Evolutionary conservation across 2,797 vertebrate genomes (phyloP).

Genomic region (Sebastes itinus): DNA sequence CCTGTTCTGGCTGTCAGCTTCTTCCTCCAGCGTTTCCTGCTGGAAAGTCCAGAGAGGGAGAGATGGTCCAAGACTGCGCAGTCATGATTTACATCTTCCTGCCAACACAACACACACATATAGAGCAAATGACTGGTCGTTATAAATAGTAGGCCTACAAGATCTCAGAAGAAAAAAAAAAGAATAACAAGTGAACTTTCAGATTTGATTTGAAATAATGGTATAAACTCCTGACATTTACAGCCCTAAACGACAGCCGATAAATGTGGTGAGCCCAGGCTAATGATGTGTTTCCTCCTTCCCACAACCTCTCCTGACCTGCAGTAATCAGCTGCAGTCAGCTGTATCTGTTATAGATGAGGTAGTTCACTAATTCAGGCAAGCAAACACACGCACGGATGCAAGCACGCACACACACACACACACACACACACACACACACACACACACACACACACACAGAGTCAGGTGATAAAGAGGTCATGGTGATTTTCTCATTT

Average conservation of each 20-base stretch:
- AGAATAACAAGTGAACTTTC: neutral
- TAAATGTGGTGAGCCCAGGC: constrained; percentile 9
- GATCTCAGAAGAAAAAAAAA: neutral
- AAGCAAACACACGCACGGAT: neutral
- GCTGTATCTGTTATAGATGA: neutral
- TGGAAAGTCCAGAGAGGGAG: neutral
- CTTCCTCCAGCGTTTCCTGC: neutral
- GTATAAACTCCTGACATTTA: constrained; percentile 5
- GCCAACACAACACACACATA: neutral
- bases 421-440: neutral
- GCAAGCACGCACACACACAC: neutral
- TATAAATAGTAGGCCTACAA: neutral
- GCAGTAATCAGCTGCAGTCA: constrained; percentile 50
- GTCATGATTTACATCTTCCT: neutral
- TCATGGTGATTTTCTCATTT: constrained; percentile 16
- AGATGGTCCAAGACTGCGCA: neutral
- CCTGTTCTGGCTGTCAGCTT: constrained; percentile 13
- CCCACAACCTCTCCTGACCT: constrained; percentile 19
- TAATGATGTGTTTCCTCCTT: constrained; percentile 40
- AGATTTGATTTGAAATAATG: neutral
- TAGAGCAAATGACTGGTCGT: neutral
- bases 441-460: neutral
- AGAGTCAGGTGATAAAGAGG: constrained; percentile 38
- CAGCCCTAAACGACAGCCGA: neutral
- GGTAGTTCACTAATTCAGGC: neutral